These are phyloP conservation scores for Theonella swinhoei DNA, from an alignment of 37 sponge, comb jelly and placozoan species.

Conservation along the genomic window DNA sequence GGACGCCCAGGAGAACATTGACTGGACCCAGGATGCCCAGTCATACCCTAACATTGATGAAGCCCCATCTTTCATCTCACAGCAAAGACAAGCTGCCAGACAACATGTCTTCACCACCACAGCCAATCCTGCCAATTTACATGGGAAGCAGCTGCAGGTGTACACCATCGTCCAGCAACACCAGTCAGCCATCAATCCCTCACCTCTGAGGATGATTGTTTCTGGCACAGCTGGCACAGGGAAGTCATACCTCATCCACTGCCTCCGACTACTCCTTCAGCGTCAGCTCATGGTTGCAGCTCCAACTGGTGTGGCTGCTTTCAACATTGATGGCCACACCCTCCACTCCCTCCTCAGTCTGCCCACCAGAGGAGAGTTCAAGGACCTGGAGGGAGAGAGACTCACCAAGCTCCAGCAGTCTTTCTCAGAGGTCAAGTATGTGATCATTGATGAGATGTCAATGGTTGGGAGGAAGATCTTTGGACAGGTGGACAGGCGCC, in stretches of 20 bases:
- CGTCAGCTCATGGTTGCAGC: slow-evolving; percentile 36
- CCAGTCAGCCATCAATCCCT: neutral
- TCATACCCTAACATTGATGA: slow-evolving; percentile 45
- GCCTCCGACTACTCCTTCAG: slow-evolving; percentile 34
- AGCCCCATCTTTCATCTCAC: slow-evolving; percentile 19
- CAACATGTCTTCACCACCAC: slow-evolving; percentile 10
- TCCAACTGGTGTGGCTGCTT: slow-evolving; percentile 69
- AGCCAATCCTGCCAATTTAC: slow-evolving; percentile 30
- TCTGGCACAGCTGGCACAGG: slow-evolving; percentile 56
- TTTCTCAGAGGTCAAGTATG: slow-evolving; percentile 20
- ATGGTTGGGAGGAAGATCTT: slow-evolving; percentile 43
- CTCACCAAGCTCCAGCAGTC: slow-evolving; percentile 36
- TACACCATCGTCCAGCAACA: slow-evolving; percentile 49
- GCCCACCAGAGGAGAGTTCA: slow-evolving; percentile 32
- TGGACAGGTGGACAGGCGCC: slow-evolving; percentile 15
- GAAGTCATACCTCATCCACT: slow-evolving; percentile 56
- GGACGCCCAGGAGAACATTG: neutral
- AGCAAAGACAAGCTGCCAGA: neutral
- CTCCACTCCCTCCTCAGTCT: slow-evolving; percentile 53
- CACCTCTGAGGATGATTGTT: slow-evolving; percentile 32
- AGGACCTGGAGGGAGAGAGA: slow-evolving; percentile 25
- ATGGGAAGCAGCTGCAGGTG: slow-evolving; percentile 39
- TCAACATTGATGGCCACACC: slow-evolving; percentile 41
- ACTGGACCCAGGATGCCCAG: slow-evolving; percentile 45
- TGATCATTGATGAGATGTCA: slow-evolving; percentile 55